These are phyloP conservation scores for Patagioenas fasciata DNA, from an alignment of 2,113 vertebrate species.

Conservation along the genomic window DNA sequence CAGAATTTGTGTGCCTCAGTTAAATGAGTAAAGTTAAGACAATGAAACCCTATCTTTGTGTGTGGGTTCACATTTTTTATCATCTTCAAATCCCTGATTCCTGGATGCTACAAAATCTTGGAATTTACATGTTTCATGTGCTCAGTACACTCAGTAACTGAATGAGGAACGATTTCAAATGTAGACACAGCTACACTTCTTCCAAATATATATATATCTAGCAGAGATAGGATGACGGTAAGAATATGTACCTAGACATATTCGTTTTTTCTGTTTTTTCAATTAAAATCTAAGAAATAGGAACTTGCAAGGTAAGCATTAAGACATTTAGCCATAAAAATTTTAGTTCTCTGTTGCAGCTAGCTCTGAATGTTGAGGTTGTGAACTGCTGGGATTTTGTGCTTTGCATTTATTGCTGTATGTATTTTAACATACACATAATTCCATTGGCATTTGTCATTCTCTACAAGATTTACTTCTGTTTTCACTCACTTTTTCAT, in stretches of 20 bases:
- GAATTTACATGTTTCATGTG: background rate
- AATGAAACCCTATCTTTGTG: background rate
- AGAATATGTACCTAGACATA: background rate
- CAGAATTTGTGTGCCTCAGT: background rate
- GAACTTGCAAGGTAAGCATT: background rate
- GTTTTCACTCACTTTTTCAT: background rate
- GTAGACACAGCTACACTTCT: background rate
- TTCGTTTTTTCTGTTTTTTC: background rate
- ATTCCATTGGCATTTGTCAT: background rate
- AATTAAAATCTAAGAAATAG: background rate
- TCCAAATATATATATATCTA: background rate
- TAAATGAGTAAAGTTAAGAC: background rate
- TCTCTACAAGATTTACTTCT: background rate
- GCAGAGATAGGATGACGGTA: background rate
- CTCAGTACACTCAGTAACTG: background rate
- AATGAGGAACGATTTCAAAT: background rate
- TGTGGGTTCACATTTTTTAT: background rate
- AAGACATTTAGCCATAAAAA: background rate
- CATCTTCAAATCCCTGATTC: background rate
- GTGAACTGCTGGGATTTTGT: background rate
- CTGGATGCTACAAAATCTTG: background rate
- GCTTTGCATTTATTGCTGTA: background rate
- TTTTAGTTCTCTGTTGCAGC: background rate
- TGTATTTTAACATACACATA: background rate
- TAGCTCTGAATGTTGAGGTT: background rate